These are phyloP conservation scores for Noctua comes DNA, from an alignment of 2,888 invertebrate species.

Conservation along the genomic window DNA sequence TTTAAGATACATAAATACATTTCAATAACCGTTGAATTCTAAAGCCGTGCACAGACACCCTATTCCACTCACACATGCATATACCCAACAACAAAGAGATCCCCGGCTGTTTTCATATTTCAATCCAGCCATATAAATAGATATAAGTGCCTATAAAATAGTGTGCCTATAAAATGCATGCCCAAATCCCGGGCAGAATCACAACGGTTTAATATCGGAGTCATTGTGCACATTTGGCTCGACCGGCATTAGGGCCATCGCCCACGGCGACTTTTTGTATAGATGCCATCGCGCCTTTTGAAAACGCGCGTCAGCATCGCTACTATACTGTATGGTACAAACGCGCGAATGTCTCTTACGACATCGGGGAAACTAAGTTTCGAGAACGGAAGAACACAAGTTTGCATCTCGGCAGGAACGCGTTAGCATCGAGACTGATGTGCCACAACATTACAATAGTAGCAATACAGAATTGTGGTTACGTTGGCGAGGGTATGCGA, in stretches of 20 bases:
- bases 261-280: background rate
- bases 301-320: background rate
- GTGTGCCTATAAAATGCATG: slow-evolving; percentile 57
- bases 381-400: background rate
- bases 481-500: background rate
- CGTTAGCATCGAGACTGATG: background rate
- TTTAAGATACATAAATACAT: background rate
- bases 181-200: slow-evolving; percentile 56
- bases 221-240: slow-evolving; percentile 63
- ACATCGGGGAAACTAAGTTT: background rate
- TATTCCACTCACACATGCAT: background rate
- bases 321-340: background rate
- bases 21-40: slow-evolving; percentile 6
- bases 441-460: background rate
- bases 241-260: slow-evolving; percentile 21
- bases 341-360: background rate
- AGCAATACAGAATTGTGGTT: background rate
- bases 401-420: background rate
- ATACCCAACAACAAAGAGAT: slow-evolving; percentile 29
- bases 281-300: background rate
- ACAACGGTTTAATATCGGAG: slow-evolving; percentile 57
- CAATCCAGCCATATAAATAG: slow-evolving; percentile 50
- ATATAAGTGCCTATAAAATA: slow-evolving; percentile 58
- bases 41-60: slow-evolving; percentile 4
- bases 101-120: slow-evolving; percentile 50